Percentiles rank a stretch among this genome's conserved stretches.
Conservation (phyloP, 2,797 vertebrate genomes). For the Acipenser transmontanus region DNA sequence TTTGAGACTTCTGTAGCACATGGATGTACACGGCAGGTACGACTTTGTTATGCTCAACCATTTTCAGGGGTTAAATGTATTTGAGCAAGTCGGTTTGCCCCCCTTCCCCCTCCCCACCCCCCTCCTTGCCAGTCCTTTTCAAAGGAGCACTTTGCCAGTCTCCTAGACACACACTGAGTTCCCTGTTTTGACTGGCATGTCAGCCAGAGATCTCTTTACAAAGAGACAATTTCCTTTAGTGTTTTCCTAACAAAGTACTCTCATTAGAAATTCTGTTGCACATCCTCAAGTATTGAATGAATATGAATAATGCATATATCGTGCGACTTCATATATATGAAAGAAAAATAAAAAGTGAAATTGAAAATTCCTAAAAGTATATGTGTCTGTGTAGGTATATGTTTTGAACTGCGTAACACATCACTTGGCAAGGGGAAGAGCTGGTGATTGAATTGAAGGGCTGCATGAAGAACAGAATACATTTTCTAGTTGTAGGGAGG, state of each 20-base stretch:
- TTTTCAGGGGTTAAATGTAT: background rate
- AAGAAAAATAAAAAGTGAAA: background rate
- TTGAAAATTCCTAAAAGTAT: too few species aligned
- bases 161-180: constrained; percentile 5
- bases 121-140: constrained; percentile 8
- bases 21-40: too few species aligned
- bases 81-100: background rate
- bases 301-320: constrained; percentile 13
- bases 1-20: too few species aligned
- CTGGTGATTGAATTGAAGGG: background rate
- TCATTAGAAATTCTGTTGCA: constrained; percentile 14
- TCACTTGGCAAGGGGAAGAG: background rate
- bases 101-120: background rate
- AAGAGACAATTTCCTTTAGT: constrained; percentile 24
- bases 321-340: background rate
- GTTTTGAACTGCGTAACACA: background rate
- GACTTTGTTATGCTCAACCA: too few species aligned
- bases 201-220: constrained; percentile 10
- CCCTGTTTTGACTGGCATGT: constrained; percentile 10
- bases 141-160: background rate
- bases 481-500: background rate
- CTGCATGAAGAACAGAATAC: background rate
- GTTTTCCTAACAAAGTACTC: constrained; percentile 16
- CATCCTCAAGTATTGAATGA: constrained; percentile 6
- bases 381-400: too few species aligned